Evolutionary conservation across 2,797 vertebrate genomes (phyloP).

Genomic region (Molossus molossus): DNA sequence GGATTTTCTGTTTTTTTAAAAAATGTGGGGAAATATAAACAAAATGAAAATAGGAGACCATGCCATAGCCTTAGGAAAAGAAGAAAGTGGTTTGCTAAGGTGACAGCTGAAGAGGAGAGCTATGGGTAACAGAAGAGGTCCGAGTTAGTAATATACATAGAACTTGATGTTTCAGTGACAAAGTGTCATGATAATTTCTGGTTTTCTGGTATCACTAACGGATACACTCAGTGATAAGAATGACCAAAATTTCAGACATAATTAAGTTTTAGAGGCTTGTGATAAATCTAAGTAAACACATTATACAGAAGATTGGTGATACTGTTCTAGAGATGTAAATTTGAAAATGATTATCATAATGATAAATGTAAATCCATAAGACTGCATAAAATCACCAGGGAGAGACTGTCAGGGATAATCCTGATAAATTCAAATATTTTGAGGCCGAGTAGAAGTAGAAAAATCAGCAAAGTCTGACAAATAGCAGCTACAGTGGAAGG

Average conservation of each 20-base stretch:
- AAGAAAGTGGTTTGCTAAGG: background rate
- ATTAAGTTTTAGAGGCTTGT: background rate
- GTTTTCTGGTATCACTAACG: background rate
- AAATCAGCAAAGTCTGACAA: background rate
- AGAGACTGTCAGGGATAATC: conserved; percentile 1
- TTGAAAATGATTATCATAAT: background rate
- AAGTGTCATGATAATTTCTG: background rate
- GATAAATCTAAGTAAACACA: background rate
- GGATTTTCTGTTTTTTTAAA: background rate
- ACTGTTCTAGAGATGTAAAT: background rate
- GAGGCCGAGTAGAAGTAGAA: background rate
- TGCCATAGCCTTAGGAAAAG: background rate
- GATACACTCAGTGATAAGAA: background rate
- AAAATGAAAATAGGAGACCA: background rate
- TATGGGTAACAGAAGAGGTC: background rate
- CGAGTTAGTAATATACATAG: background rate
- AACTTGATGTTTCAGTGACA: background rate
- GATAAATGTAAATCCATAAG: background rate
- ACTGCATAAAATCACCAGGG: background rate
- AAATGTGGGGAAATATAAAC: background rate
- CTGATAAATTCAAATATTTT: background rate
- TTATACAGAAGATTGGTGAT: background rate
- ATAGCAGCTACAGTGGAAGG: background rate
- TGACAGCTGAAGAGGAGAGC: rapidly evolving
- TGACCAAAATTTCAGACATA: background rate